phyloP scores from a whole-genome alignment of 2,113 vertebrate species.

The Notarius lentiginosus region DNA sequence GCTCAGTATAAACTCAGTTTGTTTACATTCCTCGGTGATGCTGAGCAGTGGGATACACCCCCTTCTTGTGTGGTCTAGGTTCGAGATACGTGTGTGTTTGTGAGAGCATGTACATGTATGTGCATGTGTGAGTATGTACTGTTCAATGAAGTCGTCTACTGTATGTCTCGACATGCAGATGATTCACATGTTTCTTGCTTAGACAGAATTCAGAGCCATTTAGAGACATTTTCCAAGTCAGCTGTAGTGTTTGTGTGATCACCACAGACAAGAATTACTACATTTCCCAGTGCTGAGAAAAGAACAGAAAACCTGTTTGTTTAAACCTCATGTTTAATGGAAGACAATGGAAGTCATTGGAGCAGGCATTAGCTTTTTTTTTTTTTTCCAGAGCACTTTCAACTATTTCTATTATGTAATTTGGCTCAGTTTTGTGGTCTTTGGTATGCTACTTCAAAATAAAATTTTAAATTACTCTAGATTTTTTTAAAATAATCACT shows the following conservation, averaged over 20 bases:
- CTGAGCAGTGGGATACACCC: conserved; percentile 65
- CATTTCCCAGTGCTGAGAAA: background rate
- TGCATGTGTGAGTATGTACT: conserved; percentile 13
- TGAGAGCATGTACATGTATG: conserved; percentile 26
- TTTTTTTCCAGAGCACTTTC: background rate
- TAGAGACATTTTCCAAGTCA: background rate
- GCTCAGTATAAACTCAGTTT: conserved; percentile 55
- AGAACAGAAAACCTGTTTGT: background rate
- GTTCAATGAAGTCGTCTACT: background rate
- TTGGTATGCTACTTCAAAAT: background rate
- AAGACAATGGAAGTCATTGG: background rate
- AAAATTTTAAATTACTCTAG: background rate
- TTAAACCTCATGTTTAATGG: background rate
- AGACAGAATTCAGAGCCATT: background rate
- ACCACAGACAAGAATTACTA: background rate
- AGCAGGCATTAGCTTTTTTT: background rate
- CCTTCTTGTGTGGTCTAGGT: conserved; percentile 71
- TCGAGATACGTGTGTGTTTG: conserved; percentile 14
- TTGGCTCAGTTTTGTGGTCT: background rate
- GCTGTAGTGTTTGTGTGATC: background rate
- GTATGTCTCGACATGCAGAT: conserved; percentile 38
- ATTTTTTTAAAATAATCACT: background rate
- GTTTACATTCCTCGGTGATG: conserved; percentile 75
- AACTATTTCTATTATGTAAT: background rate
- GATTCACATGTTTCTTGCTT: conserved; percentile 21